phyloP scores from a whole-genome alignment of 2,888 invertebrate genomes.

The Aspidiotus rigidus region DNA sequence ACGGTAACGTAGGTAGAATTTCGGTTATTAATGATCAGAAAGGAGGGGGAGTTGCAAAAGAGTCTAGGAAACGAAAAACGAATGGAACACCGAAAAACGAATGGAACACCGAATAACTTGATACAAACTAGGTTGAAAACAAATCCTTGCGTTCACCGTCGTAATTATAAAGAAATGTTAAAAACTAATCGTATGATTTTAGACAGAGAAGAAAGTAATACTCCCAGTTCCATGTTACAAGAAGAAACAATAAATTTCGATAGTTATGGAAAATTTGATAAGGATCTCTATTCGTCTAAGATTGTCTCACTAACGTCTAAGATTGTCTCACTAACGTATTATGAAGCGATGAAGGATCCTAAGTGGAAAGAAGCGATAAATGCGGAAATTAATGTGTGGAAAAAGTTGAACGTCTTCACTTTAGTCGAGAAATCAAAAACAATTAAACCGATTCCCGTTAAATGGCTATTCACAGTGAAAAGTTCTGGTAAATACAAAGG shows the following conservation, averaged over 20 bases:
- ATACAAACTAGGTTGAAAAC: neutral
- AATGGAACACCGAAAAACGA: too few species aligned
- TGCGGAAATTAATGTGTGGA: neutral
- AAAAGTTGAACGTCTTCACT: neutral
- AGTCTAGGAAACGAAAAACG: neutral
- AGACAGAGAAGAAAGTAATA: neutral
- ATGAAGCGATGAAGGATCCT: neutral
- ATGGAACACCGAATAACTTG: too few species aligned
- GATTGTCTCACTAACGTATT: neutral
- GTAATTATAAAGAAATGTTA: neutral
- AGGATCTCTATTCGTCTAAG: neutral
- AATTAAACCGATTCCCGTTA: neutral
- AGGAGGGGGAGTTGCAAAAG: too few species aligned
- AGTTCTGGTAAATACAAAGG: neutral
- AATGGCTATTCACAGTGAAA: neutral
- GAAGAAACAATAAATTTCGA: neutral
- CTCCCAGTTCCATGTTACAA: neutral
- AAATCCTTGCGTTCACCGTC: neutral
- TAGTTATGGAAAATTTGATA: neutral
- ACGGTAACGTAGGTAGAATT: too few species aligned
- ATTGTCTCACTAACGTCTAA: too few species aligned
- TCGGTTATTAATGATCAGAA: too few species aligned
- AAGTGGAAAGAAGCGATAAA: neutral
- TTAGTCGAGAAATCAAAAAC: neutral
- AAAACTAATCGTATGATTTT: neutral